phyloP scores from a whole-genome alignment of 1,140 invertebrate species.

The Piezodorus guildinii region DNA sequence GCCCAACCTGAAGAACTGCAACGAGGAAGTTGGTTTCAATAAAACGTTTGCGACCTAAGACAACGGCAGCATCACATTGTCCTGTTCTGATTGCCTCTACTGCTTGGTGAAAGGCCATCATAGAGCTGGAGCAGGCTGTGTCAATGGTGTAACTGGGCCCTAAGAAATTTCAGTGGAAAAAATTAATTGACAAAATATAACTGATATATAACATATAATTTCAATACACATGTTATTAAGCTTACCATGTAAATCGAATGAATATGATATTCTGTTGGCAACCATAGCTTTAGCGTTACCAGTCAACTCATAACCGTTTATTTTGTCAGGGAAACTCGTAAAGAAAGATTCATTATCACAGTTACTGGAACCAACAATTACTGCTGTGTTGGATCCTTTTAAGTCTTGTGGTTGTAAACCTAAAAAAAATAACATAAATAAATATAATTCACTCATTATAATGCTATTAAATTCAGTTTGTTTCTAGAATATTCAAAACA shows the following conservation, averaged over 20 bases:
- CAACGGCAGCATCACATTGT: constrained; percentile 84
- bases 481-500: neutral
- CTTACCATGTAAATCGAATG: constrained; percentile 68
- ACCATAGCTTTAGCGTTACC: constrained; percentile 92
- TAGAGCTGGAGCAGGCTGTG: constrained; percentile 88
- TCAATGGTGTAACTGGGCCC: constrained; percentile 88
- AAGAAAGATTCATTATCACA: constrained; percentile 79
- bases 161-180: constrained; percentile 28
- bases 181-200: neutral
- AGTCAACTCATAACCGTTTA: constrained; percentile 85
- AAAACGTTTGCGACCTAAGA: constrained; percentile 68
- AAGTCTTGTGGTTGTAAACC: constrained; percentile 66
- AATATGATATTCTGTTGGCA: constrained; percentile 87
- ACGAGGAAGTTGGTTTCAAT: constrained; percentile 73
- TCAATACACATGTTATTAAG: neutral
- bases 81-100: constrained; percentile 66
- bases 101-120: constrained; percentile 81
- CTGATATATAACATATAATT: too few species aligned
- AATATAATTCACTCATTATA: too few species aligned
- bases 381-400: constrained; percentile 76
- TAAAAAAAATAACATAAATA: constrained; percentile 30
- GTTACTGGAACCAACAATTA: constrained; percentile 77
- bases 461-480: neutral
- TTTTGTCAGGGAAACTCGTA: constrained; percentile 55
- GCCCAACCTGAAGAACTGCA: constrained; percentile 84